These are phyloP conservation scores for Anodontia alba DNA, from an alignment of 2,888 invertebrate genomes.

Conservation along the genomic window DNA sequence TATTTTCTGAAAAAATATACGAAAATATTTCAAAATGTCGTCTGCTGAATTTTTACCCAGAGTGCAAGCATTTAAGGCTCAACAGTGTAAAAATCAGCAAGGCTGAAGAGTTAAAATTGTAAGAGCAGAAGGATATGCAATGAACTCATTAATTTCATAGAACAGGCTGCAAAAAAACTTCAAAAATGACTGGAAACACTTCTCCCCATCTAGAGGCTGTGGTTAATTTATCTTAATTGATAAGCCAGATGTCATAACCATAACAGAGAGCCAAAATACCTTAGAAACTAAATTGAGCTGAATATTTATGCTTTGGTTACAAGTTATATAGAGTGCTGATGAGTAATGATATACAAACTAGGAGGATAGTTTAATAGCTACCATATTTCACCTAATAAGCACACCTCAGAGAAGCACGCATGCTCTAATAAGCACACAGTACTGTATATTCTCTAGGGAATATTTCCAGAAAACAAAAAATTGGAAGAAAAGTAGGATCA, in stretches of 20 bases:
- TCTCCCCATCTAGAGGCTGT: not conserved
- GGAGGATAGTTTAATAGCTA: not conserved
- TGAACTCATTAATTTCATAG: not conserved
- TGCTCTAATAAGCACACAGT: no score
- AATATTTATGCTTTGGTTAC: slow-evolving; percentile 15
- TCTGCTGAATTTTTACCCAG: no score
- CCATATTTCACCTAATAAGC: no score
- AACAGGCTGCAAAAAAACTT: not conserved
- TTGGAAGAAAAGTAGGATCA: no score
- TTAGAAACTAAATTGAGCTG: slow-evolving; percentile 14
- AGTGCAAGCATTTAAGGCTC: no score
- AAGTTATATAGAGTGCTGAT: not conserved
- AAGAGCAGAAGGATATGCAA: not conserved
- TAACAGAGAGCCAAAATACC: slow-evolving; percentile 3
- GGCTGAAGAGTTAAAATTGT: no score
- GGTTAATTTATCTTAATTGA: slow-evolving; percentile 7
- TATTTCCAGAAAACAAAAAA: no score
- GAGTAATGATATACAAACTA: slow-evolving; percentile 5
- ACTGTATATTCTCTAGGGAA: no score
- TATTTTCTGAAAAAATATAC: no score
- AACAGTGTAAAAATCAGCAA: no score
- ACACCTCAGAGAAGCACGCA: no score
- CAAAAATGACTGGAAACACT: not conserved
- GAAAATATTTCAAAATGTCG: no score
- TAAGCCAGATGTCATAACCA: not conserved